Evolutionary conservation across 30 jellyfish, hydroid and myxozoan species (phyloP), one percentile per base, ranked within the genome.

Genomic region (Chrysaora quinquecirrha): DNA sequence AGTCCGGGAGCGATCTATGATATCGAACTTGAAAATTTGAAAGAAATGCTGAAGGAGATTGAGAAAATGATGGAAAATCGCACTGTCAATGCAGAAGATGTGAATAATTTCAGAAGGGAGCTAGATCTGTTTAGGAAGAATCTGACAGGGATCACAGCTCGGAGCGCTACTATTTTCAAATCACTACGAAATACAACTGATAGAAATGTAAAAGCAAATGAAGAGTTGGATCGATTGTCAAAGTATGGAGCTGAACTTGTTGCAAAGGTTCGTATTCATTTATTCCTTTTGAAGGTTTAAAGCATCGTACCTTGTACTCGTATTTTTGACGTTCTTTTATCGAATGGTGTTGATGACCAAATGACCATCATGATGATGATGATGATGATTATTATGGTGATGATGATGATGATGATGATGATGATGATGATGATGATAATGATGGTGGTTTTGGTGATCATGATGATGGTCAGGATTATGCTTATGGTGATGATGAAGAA

Each of bases 1-100:
- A 94, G 97, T 29, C 82, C 85, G 63, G 89, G 89, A 63, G 99
- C 95, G 11, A 94, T 84, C 34, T 95, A 81, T 33, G 84, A 88
- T 85, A 34, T 67, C 32, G 85, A 80, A 30, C 75, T 72, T 49
- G 79, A 83, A 32, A 75, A 61, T 10, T 71, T 94, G 28, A 81
- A 94, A 73, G 47, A 56, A 30, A 54, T 70, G 82, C 48, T 80
- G 64, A 77, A 69, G 4, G 73, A 74, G 12, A 22, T 94, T 56
- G 93, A 64, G 65, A 73, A 33, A 18, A 86, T 87, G 21, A 31
- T 94, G 73, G 88, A 52, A 28, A 58, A 83, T n/a, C 34, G 88
- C 28, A 64, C 86, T 1, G 48, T 87, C 50, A 81, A 56, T n/a
- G 96, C 83, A 4, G 73, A 73, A 21, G 97, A 87, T 31, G 97